Conservation (phyloP, 2,888 invertebrate species). For the Tetropium fuscum region DNA sequence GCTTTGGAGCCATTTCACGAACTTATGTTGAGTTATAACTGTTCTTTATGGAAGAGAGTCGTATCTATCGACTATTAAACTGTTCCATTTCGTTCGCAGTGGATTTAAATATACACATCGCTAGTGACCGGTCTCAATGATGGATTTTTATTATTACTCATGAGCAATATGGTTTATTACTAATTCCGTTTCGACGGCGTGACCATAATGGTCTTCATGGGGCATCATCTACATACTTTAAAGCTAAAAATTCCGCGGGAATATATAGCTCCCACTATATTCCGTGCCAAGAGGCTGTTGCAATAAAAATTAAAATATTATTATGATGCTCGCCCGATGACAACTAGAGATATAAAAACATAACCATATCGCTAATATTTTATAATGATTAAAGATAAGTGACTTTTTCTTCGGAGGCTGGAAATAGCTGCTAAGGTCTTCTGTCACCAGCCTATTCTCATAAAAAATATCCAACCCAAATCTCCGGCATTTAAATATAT, state of each 20-base stretch:
- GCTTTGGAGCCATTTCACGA: too few relatives aligned
- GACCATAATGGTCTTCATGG: conserved; percentile 10
- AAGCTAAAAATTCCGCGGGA: conserved; percentile 12
- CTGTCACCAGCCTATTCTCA: too few relatives aligned
- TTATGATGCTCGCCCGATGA: conserved; percentile 20
- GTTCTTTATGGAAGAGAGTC: too few relatives aligned
- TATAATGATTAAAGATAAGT: too few relatives aligned
- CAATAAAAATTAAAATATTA: conserved; percentile 22
- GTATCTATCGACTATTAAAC: conserved; percentile 12
- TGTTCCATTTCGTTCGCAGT: background rate
- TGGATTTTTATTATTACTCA: conserved; percentile 1
- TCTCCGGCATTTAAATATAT: too few relatives aligned
- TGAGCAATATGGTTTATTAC: conserved; percentile 18
- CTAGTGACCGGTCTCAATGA: background rate
- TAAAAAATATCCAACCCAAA: too few relatives aligned
- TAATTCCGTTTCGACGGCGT: conserved; percentile 1
- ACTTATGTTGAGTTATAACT: too few relatives aligned
- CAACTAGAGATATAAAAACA: conserved; percentile 13
- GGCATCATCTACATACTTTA: conserved; percentile 11
- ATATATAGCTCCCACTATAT: conserved; percentile 18
- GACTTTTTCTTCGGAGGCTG: too few relatives aligned
- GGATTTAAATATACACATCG: conserved; percentile 1
- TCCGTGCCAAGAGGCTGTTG: conserved; percentile 20
- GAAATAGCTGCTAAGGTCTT: too few relatives aligned
- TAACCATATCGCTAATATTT: conserved; percentile 11